Conservation (phyloP, 2,113 vertebrate genomes). For the Hyaena hyaena region DNA sequence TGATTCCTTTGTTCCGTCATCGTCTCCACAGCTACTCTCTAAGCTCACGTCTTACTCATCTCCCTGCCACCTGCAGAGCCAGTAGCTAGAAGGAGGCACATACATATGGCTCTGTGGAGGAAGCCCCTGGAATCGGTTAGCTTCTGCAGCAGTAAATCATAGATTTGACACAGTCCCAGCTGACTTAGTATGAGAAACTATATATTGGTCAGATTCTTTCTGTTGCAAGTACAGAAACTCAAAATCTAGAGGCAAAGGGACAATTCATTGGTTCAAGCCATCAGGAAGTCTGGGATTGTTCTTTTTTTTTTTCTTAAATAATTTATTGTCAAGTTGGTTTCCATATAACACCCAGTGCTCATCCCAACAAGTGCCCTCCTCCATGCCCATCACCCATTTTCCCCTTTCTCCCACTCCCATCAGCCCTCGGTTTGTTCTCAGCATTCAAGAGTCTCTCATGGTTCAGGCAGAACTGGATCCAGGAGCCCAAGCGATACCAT, state of each 20-base stretch:
- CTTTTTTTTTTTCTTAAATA: background rate
- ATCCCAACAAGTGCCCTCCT: no score
- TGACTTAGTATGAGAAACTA: background rate
- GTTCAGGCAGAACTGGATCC: background rate
- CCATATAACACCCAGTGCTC: no score
- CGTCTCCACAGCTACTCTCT: background rate
- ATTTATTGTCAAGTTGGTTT: no score
- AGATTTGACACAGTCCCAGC: background rate
- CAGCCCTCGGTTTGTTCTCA: no score
- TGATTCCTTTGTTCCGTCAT: background rate
- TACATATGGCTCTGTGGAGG: background rate
- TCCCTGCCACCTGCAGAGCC: background rate
- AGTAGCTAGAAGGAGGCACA: background rate
- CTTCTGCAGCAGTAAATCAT: background rate
- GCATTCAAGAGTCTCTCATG: no score
- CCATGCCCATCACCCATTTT: no score
- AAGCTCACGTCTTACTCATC: background rate
- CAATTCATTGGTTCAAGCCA: background rate
- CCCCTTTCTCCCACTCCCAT: no score
- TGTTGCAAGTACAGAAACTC: background rate
- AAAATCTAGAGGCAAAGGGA: background rate
- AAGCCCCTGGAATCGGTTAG: background rate
- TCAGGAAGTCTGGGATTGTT: background rate
- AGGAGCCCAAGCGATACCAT: background rate
- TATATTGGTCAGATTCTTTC: background rate